Evolutionary conservation across 2,113 vertebrate species (phyloP), one percentile per base, ranked within the genome.

Genomic region (Oryzias curvinotus): DNA sequence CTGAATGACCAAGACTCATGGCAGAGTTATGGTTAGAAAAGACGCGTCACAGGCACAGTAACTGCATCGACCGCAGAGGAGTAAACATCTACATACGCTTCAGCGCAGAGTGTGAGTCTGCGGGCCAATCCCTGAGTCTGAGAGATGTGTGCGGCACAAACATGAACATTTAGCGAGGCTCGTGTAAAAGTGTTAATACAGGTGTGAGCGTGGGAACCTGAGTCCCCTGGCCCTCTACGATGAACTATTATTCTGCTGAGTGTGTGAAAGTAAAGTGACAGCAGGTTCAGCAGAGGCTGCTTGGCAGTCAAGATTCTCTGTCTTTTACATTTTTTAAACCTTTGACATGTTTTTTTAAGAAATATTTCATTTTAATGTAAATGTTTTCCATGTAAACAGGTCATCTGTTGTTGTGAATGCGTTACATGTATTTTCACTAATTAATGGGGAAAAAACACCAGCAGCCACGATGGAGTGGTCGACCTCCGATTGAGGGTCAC

Each of bases 1-100:
- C 36, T 12, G 8, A 36, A 12, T 10, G 36, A 12, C 21, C 21
- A 23, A 23, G 21, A 23, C 21, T 23, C 2, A 23, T 69, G 46
- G 62, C 57, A 57, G 62, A 62, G 64, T 60, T 82, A 57, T 53
- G 72, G 78, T 71, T 52, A 78, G 78, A 82, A 68, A 85, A 64
- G 76, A 70, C 84, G 70, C 76, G 84, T 88, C 88, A 90, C 86
- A 87, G 79, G 80, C 73, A 73, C 17, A 57, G 81, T 13, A 55
- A 57, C 49, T 73, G n/a, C 46, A 57, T 49, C 0, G 74, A 75
- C 65, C 75, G 71, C 58, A 56, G n/a, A 44, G 21, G 80, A 80
- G 87, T 90, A 87, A 91, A 91, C 77, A 82, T 82, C 88, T 89
- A 87, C 88, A 90, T 88, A 87, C 91, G 89, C 73, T 52, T 16